Percentiles rank a stretch among this genome's conserved stretches.
Evolutionary conservation across 2,888 invertebrate genomes (phyloP).

Genomic region (Drosophila parthenogenetica): DNA sequence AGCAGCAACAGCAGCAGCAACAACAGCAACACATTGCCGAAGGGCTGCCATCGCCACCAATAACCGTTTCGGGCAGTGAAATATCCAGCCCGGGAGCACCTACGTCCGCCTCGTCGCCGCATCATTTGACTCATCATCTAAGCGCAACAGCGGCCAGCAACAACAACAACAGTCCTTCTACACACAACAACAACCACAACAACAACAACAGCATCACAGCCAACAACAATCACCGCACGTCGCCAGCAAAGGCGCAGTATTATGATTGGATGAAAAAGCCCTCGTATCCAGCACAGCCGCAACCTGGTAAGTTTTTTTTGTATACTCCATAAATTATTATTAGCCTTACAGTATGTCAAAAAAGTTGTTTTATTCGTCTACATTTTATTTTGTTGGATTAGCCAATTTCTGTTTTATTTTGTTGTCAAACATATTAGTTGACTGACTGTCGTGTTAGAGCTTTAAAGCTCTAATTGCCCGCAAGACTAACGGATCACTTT

Average conservation of each 20-base stretch:
- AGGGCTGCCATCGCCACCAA: constrained; percentile 87
- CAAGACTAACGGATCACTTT: constrained; percentile 8
- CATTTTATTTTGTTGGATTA: too few relatives aligned
- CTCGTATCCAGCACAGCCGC: constrained; percentile 93
- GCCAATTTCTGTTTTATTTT: too few relatives aligned
- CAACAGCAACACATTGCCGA: constrained; percentile 77
- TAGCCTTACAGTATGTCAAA: not conserved
- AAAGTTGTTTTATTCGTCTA: too few relatives aligned
- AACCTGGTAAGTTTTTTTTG: constrained; percentile 88
- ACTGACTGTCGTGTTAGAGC: not conserved
- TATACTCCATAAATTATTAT: not conserved
- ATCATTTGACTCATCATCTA: constrained; percentile 83
- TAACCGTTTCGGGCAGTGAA: constrained; percentile 87
- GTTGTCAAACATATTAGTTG: not conserved
- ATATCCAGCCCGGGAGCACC: constrained; percentile 87
- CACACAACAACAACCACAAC: constrained; percentile 68
- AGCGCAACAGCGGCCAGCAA: constrained; percentile 85
- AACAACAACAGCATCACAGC: constrained; percentile 61
- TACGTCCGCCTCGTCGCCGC: constrained; percentile 83
- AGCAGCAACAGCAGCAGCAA: constrained; percentile 57
- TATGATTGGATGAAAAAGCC: constrained; percentile 97
- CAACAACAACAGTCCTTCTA: constrained; percentile 68
- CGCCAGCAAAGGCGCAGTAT: constrained; percentile 90
- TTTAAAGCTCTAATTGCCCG: not conserved
- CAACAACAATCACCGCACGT: constrained; percentile 83